Percentiles rank a stretch among this genome's conserved stretches.
Conservation (phyloP, 2,797 vertebrate genomes). For the Galago senegalensis region DNA sequence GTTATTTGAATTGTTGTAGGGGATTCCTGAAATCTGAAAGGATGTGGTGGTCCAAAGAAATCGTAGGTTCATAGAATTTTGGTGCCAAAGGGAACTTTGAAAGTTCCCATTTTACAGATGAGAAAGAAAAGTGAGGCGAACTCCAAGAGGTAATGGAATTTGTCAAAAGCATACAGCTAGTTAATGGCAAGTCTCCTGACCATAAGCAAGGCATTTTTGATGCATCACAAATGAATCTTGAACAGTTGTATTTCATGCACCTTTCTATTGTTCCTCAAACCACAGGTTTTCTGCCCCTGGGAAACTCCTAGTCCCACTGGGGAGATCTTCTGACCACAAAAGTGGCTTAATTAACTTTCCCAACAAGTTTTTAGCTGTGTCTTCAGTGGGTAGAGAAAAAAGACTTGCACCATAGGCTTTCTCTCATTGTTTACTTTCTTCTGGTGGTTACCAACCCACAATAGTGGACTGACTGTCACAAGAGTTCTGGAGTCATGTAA, state of each 20-base stretch:
- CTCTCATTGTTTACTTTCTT: slow-evolving; percentile 57
- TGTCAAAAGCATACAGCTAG: slow-evolving; percentile 46
- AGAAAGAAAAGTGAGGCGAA: slow-evolving; percentile 63
- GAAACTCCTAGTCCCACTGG: slow-evolving; percentile 25
- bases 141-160: slow-evolving; percentile 57
- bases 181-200: slow-evolving; percentile 54
- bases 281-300: slow-evolving; percentile 25
- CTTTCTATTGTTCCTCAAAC: slow-evolving; percentile 53
- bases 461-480: slow-evolving; percentile 55
- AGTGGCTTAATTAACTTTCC: slow-evolving; percentile 59
- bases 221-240: slow-evolving; percentile 63
- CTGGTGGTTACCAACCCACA: slow-evolving; percentile 56
- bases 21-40: slow-evolving; percentile 70
- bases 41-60: slow-evolving; percentile 66
- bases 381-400: slow-evolving; percentile 43
- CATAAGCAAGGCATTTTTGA: slow-evolving; percentile 44
- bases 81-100: slow-evolving; percentile 67
- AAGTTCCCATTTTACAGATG: slow-evolving; percentile 74
- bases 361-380: slow-evolving; percentile 35
- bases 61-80: slow-evolving; percentile 58
- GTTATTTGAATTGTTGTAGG: slow-evolving; percentile 74
- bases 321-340: slow-evolving; percentile 49
- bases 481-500: slow-evolving; percentile 56
- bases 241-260: slow-evolving; percentile 63
- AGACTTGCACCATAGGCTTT: slow-evolving; percentile 25